phyloP scores from a whole-genome alignment of 2,113 vertebrate species.

The Camelus dromedarius region DNA sequence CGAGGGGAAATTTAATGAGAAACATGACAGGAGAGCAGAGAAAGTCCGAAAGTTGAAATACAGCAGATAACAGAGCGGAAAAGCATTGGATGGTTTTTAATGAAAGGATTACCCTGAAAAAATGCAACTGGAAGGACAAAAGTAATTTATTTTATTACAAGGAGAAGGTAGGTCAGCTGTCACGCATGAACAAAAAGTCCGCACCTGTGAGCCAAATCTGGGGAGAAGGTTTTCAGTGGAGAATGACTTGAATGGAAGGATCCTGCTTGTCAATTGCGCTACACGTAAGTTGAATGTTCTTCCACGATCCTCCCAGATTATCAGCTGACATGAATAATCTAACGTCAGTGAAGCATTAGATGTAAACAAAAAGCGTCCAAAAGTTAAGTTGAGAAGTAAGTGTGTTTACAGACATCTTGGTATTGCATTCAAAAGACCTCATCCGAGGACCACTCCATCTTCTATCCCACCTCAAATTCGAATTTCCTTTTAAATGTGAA shows the following conservation, averaged over 20 bases:
- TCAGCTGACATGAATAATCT: rapidly evolving
- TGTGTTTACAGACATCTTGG: not conserved
- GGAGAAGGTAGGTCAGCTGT: not conserved
- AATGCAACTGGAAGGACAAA: rapidly evolving
- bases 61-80: conserved; percentile 15
- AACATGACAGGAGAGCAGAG: conserved; percentile 22
- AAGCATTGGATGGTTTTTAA: conserved; percentile 55
- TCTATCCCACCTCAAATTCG: rapidly evolving
- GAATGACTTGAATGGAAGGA: rapidly evolving
- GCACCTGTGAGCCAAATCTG: not conserved
- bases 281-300: rapidly evolving
- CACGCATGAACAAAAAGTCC: not conserved
- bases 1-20: conserved; percentile 55
- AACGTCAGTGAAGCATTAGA: not conserved
- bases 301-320: rapidly evolving
- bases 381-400: not conserved
- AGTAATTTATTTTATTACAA: conserved; percentile 12
- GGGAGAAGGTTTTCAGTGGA: not conserved
- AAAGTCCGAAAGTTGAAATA: conserved; percentile 29
- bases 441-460: not conserved
- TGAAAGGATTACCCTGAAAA: conserved; percentile 42
- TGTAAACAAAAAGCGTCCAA: not conserved
- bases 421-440: not conserved
- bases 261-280: rapidly evolving
- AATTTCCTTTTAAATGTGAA: rapidly evolving